These are phyloP conservation scores for Drosophila seguyi DNA, from an alignment of 1,140 invertebrate genomes.

Conservation along the genomic window DNA sequence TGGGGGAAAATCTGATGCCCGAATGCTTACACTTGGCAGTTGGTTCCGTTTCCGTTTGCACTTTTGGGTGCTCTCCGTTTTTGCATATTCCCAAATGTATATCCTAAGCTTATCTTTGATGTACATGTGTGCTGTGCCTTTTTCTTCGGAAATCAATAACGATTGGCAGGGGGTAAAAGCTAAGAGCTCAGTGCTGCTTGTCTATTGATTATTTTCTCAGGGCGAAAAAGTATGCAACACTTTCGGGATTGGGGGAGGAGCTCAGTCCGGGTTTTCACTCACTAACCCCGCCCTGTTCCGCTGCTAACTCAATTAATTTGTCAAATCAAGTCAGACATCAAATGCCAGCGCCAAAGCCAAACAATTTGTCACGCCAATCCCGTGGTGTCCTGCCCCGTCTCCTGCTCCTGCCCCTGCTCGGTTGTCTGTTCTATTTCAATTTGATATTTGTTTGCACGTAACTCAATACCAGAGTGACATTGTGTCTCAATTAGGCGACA, in stretches of 20 bases:
- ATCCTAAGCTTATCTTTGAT: constrained; percentile 46
- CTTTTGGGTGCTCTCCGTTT: constrained; percentile 49
- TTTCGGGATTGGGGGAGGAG: constrained; percentile 13
- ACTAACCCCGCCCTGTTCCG: constrained; percentile 12
- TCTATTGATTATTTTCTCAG: constrained; percentile 38
- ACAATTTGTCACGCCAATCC: constrained; percentile 73
- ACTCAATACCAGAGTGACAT: constrained; percentile 64
- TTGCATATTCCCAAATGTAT: constrained; percentile 73
- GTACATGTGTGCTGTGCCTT: constrained; percentile 25
- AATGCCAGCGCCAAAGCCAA: constrained; percentile 68
- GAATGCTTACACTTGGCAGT: constrained; percentile 62
- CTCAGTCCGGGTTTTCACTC: not conserved
- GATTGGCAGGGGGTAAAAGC: not conserved
- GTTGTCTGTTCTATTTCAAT: constrained; percentile 55
- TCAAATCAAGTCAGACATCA: constrained; percentile 73
- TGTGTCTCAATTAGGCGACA: constrained; percentile 80
- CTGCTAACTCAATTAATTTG: constrained; percentile 73
- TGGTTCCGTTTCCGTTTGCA: constrained; percentile 72
- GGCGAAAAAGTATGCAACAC: constrained; percentile 39
- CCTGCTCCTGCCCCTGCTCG: not conserved
- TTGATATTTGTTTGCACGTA: constrained; percentile 71
- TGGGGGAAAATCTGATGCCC: constrained; percentile 57
- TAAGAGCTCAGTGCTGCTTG: constrained; percentile 4
- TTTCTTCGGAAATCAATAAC: constrained; percentile 41
- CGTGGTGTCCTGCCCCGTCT: constrained; percentile 20